Evolutionary conservation across 2,113 vertebrate species (phyloP).

Genomic region (Chionodraco myersi): DNA sequence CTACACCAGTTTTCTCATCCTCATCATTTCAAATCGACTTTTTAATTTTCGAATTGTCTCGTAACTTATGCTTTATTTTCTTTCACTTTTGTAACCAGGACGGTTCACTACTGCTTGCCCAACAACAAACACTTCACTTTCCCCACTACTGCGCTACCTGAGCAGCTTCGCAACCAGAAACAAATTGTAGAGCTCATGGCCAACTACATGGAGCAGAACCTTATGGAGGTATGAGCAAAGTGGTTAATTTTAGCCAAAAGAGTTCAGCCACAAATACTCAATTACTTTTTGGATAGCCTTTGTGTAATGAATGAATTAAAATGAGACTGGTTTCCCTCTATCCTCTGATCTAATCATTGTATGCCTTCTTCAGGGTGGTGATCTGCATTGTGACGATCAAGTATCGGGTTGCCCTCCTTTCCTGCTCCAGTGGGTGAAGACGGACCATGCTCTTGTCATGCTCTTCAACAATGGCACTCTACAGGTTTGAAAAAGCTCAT

Average conservation of each 20-base stretch:
- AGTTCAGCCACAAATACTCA: no score
- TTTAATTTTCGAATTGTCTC: background rate
- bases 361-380: conserved; percentile 87
- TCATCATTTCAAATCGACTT: no score
- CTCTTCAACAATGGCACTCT: conserved; percentile 95
- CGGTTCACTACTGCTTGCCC: conserved; percentile 92
- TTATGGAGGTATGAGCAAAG: conserved; percentile 90
- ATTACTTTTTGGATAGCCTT: no score
- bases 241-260: no score
- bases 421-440: conserved; percentile 98
- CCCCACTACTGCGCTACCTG: conserved; percentile 85
- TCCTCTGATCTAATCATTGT: background rate
- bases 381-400: conserved; percentile 87
- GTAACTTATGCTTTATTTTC: background rate
- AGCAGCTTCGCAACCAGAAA: conserved; percentile 92
- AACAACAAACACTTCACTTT: conserved; percentile 94
- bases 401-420: conserved; percentile 84
- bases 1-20: no score
- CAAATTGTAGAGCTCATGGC: conserved; percentile 92
- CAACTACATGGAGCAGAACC: conserved; percentile 96
- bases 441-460: conserved; percentile 96
- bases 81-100: conserved; percentile 76
- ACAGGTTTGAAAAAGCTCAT: conserved; percentile 83
- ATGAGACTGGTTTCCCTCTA: background rate
- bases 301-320: no score